These are phyloP conservation scores for Archilochus colubris DNA, from an alignment of 2,113 vertebrate genomes.

Conservation along the genomic window DNA sequence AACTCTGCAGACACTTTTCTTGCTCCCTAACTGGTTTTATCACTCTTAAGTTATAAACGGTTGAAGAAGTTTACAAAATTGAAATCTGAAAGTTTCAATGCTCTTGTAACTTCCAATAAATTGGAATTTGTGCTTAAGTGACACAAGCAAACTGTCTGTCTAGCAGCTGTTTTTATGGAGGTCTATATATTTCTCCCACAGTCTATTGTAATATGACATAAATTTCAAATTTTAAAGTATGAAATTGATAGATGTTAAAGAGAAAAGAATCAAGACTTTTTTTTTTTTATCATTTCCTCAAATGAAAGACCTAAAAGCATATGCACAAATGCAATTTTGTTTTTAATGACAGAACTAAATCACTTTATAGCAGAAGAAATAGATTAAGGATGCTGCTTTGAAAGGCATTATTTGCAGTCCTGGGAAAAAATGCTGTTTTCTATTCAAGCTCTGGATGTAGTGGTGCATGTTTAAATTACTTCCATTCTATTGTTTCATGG, in stretches of 20 bases:
- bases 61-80: not conserved
- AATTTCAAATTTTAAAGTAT: not conserved
- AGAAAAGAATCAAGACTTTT: not conserved
- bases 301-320: not conserved
- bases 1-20: not conserved
- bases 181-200: not conserved
- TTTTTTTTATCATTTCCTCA: not conserved
- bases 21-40: not conserved
- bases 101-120: not conserved
- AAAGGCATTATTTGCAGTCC: not conserved
- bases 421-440: not conserved
- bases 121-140: not conserved
- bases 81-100: not conserved
- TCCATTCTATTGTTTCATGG: not conserved
- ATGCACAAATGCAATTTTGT: not conserved
- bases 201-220: not conserved
- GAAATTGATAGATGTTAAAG: not conserved
- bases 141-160: not conserved
- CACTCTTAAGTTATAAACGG: not conserved
- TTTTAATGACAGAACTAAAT: conserved; percentile 8
- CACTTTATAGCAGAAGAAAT: not conserved
- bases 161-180: not conserved
- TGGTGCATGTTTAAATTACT: not conserved
- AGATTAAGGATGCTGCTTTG: not conserved
- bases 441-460: not conserved